Percentiles rank a stretch among this genome's conserved stretches.
These are phyloP conservation scores for Junonia oenone DNA, from an alignment of 2,888 invertebrate genomes.

Conservation along the genomic window DNA sequence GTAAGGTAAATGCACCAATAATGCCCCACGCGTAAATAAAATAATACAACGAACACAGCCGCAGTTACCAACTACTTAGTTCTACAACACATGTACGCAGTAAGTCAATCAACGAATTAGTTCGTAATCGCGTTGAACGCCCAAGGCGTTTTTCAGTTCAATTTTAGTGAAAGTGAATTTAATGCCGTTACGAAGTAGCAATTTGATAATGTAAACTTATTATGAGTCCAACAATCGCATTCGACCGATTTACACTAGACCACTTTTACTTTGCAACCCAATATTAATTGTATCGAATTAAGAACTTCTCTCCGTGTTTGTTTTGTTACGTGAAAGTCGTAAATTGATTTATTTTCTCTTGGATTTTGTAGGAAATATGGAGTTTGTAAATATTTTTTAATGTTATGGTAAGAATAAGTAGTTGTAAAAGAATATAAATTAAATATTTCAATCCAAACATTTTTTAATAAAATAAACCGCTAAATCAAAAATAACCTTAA, in stretches of 20 bases:
- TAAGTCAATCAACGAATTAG: constrained; percentile 8
- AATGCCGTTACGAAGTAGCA: constrained; percentile 15
- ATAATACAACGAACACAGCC: too few species aligned
- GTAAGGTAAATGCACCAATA: too few species aligned
- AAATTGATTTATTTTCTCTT: background rate
- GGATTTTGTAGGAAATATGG: background rate
- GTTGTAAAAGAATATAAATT: too few species aligned
- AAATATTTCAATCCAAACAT: too few species aligned
- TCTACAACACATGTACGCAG: background rate
- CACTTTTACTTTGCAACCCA: constrained; percentile 9
- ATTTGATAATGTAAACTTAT: constrained; percentile 19
- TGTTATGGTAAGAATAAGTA: too few species aligned
- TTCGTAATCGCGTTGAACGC: constrained; percentile 9
- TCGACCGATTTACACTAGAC: background rate
- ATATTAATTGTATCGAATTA: constrained; percentile 2
- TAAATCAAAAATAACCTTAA: too few species aligned
- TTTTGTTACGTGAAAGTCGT: background rate
- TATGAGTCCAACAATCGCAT: constrained; percentile 14
- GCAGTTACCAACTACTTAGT: background rate
- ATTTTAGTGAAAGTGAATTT: constrained; percentile 23
- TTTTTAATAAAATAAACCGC: too few species aligned
- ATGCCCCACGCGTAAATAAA: too few species aligned
- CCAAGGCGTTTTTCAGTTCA: constrained; percentile 16
- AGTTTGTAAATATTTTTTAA: too few species aligned
- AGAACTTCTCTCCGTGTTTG: background rate